A percentile compares a stretch with the other conserved stretches of the same genome.
phyloP scores from a whole-genome alignment of 2,113 vertebrate species.

The Aptenodytes patagonicus region DNA sequence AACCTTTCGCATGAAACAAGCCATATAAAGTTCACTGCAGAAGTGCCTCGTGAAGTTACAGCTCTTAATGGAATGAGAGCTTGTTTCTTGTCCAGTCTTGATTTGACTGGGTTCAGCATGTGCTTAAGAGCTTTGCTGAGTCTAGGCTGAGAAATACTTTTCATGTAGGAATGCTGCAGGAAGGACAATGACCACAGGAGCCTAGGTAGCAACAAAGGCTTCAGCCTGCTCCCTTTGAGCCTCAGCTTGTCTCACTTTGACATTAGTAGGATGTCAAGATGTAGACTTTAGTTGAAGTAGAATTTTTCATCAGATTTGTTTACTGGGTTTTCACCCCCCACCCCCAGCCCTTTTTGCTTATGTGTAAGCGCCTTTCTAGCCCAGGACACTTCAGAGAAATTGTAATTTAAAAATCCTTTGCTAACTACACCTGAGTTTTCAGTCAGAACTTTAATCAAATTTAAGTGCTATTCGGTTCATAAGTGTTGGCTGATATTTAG shows the following conservation, averaged over 20 bases:
- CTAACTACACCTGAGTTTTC: not conserved
- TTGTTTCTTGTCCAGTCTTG: not conserved
- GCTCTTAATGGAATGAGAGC: not conserved
- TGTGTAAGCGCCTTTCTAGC: not conserved
- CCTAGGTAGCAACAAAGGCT: not conserved
- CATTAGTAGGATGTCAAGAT: not conserved
- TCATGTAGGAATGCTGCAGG: not conserved
- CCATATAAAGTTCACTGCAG: not conserved
- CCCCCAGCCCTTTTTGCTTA: not conserved
- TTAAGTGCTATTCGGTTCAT: not conserved
- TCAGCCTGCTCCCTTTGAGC: not conserved
- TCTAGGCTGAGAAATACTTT: not conserved
- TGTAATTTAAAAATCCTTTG: not conserved
- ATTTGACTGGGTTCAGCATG: not conserved
- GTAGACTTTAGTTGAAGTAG: not conserved
- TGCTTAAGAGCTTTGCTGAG: not conserved
- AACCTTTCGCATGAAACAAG: not conserved
- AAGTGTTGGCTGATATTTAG: not conserved
- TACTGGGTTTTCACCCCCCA: not conserved
- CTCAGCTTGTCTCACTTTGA: not conserved
- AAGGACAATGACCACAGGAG: not conserved
- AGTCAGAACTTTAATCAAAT: not conserved
- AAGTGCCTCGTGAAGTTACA: too few relatives aligned
- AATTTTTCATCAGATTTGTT: not conserved
- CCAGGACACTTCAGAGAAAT: not conserved